Conservation (phyloP, 2,888 invertebrate species). For the Limnephilus auricula region DNA sequence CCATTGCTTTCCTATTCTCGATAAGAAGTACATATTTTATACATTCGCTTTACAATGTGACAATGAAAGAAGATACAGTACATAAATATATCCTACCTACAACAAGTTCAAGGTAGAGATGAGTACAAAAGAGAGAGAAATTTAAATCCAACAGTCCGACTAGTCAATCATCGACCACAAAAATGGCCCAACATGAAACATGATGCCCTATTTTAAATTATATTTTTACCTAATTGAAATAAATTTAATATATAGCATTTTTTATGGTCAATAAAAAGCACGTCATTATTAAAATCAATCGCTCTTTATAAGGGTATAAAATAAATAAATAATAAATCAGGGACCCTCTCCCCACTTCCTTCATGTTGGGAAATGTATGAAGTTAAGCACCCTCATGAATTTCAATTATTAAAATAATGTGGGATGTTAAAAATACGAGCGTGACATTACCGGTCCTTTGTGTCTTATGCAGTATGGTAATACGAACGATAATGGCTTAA, state of each 20-base stretch:
- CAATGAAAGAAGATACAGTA: no score
- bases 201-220: not conserved
- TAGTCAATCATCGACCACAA: no score
- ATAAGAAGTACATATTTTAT: no score
- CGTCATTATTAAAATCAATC: slow-evolving; percentile 56
- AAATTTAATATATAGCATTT: not conserved
- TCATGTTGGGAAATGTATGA: slow-evolving; percentile 26
- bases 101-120: no score
- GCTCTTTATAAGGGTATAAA: slow-evolving; percentile 37
- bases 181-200: not conserved
- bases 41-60: no score
- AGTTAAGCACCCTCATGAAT: slow-evolving; percentile 62
- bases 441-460: slow-evolving; percentile 3
- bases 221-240: not conserved
- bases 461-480: slow-evolving; percentile 41
- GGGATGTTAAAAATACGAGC: slow-evolving; percentile 37
- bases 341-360: slow-evolving; percentile 39
- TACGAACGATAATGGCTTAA: slow-evolving; percentile 46
- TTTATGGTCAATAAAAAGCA: slow-evolving; percentile 29
- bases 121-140: no score
- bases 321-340: slow-evolving; percentile 48
- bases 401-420: slow-evolving; percentile 63
- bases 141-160: no score
- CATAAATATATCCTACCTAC: no score
- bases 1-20: no score